Base-by-base conservation (phyloP, 2,888 invertebrate species). In the Hirtodrosophila cameraria region DNA sequence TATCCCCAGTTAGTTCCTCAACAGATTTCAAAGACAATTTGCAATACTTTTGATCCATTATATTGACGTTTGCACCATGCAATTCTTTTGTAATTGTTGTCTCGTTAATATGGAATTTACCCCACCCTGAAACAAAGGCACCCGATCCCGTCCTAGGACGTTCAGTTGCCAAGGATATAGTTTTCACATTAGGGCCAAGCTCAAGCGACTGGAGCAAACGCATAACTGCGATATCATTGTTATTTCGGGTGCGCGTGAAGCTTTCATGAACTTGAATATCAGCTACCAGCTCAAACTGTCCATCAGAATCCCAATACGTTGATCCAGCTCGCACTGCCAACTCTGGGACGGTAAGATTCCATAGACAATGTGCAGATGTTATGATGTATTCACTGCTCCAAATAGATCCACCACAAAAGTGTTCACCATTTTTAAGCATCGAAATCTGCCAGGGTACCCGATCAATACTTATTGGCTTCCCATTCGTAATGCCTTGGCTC, bases 51-150 rank as follows among this genome's bases (percentile, higher is more conserved):
- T 16, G 27, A 53, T 30, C 23, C 12, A 58, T 4, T 12, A 43
- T 36, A 18, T 15, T 35, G 7, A 53, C 7, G 4, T 7, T 1
- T 3, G 35, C 31, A 0, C 55, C 39, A 8, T 27, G 28, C 30
- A 54, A 8, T 1, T 38, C 7, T 7, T 3, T 1, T 11, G 9
- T n/a, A 6, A 5, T 3, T n/a, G 0, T 1, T 18, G 1, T 7
- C 0, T n/a, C n/a, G n/a, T n/a, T n/a, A n/a, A 1, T n/a, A n/a
- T n/a, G n/a, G n/a, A 3, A n/a, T 30, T 28, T 39, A 23, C 58
- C 58, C 58, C 58, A 59, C 25, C 58, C 58, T 2, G 58, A 39
- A 13, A 45, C 55, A 7, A 11, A 31, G 2, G 55, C 55, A 0
- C 7, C 5, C 1, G 6, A 16, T 7, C 25, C 25, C 18, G 30